These are phyloP conservation scores for Pardalotus punctatus DNA, from an alignment of 2,113 vertebrate genomes.

Conservation along the genomic window DNA sequence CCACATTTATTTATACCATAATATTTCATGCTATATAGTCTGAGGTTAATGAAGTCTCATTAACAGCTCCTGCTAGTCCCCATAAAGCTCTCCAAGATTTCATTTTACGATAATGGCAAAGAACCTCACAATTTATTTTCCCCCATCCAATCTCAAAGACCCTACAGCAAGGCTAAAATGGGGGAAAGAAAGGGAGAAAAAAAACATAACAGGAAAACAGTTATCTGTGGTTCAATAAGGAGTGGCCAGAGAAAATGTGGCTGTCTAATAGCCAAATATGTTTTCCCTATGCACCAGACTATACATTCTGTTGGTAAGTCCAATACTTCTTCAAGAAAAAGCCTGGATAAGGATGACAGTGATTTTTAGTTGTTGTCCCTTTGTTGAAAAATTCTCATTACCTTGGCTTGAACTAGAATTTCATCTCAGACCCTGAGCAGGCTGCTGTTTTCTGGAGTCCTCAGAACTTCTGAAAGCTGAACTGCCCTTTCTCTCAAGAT, in stretches of 20 bases:
- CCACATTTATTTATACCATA: slow-evolving; percentile 47
- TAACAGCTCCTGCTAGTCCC: slow-evolving; percentile 51
- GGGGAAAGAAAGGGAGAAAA: neutral
- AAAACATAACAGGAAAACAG: neutral
- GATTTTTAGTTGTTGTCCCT: neutral
- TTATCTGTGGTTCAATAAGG: neutral
- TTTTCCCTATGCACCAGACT: neutral
- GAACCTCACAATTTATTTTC: slow-evolving; percentile 66
- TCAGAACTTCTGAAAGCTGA: neutral
- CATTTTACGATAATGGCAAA: slow-evolving; percentile 67
- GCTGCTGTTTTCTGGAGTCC: slow-evolving; percentile 9
- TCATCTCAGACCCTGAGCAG: neutral
- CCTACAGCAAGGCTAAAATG: slow-evolving; percentile 71
- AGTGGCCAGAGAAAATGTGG: neutral
- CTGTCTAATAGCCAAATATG: neutral
- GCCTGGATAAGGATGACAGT: neutral
- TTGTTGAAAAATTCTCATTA: neutral
- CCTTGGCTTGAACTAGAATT: neutral
- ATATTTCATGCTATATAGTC: slow-evolving; percentile 28
- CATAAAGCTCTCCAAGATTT: slow-evolving; percentile 56
- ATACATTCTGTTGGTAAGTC: neutral
- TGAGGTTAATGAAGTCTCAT: slow-evolving; percentile 74
- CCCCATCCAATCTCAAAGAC: slow-evolving; percentile 75
- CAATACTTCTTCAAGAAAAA: neutral
- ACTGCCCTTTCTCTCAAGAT: neutral